Percentiles rank a stretch among this genome's conserved stretches.
phyloP scores from a whole-genome alignment of 2,113 vertebrate genomes.

The Elgaria multicarinata region DNA sequence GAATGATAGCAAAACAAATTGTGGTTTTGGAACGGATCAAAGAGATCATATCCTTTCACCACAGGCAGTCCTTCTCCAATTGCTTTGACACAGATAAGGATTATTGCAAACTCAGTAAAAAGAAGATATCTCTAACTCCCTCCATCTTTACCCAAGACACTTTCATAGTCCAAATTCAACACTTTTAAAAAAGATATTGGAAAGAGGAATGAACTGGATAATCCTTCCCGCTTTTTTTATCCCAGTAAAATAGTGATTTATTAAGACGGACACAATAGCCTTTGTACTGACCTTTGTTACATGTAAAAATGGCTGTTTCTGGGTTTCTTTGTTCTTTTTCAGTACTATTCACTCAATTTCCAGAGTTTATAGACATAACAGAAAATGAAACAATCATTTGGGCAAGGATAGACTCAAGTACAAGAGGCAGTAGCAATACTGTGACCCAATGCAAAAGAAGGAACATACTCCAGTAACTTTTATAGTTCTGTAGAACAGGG shows the following conservation, averaged over 20 bases:
- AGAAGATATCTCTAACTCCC: constrained; percentile 10
- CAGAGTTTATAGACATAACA: constrained; percentile 37
- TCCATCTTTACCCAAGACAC: constrained; percentile 12
- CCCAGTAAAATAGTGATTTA: constrained; percentile 35
- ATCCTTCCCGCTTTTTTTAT: neutral
- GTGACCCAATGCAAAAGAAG: neutral
- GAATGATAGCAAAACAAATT: constrained; percentile 25
- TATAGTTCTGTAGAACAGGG: neutral
- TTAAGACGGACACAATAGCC: constrained; percentile 12
- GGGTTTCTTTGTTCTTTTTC: neutral
- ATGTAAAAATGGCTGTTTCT: constrained; percentile 37
- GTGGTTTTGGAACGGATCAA: neutral
- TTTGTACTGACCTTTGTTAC: constrained; percentile 18
- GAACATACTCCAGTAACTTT: neutral
- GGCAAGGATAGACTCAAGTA: constrained; percentile 31
- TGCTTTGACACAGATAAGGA: constrained; percentile 47
- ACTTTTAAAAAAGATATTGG: neutral
- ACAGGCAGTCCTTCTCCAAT: neutral
- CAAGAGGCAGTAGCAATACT: neutral
- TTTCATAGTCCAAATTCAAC: constrained; percentile 1
- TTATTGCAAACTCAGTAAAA: constrained; percentile 47
- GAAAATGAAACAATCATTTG: neutral
- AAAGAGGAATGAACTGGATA: constrained; percentile 32
- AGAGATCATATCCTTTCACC: constrained; percentile 34
- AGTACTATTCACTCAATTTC: constrained; percentile 22